Conservation (phyloP, 2,888 invertebrate genomes). For the Pegoplata infirma region DNA sequence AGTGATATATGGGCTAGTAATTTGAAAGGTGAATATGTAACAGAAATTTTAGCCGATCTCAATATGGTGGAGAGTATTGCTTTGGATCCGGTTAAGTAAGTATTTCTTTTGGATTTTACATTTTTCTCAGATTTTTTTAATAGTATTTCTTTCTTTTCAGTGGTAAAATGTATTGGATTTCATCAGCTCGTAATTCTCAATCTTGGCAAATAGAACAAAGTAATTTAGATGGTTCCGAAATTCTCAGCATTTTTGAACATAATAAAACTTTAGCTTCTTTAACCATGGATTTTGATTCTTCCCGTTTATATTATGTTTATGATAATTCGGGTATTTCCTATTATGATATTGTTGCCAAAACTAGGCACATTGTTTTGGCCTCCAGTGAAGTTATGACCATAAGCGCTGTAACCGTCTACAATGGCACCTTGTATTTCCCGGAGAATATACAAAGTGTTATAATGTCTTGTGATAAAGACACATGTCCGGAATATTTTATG, state of each 20-base stretch:
- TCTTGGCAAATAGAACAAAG: conserved; percentile 81
- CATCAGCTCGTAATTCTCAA: conserved; percentile 75
- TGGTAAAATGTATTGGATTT: conserved; percentile 81
- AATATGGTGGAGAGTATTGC: conserved; percentile 83
- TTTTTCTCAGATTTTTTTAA: background rate
- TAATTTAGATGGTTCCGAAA: conserved; percentile 83
- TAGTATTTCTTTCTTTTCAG: conserved; percentile 69
- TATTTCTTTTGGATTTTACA: conserved; percentile 9
- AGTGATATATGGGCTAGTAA: conserved; percentile 84
- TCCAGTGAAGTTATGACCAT: conserved; percentile 75
- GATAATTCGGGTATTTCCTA: conserved; percentile 80
- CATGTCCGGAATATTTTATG: conserved; percentile 77
- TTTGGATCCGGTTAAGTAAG: conserved; percentile 82
- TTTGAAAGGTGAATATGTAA: conserved; percentile 85
- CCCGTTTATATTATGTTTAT: conserved; percentile 87
- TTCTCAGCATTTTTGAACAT: conserved; percentile 72
- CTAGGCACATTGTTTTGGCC: conserved; percentile 69
- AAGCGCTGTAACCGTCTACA: conserved; percentile 84
- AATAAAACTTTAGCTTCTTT: conserved; percentile 79
- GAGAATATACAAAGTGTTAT: conserved; percentile 82
- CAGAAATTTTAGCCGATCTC: conserved; percentile 76
- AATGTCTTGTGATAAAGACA: conserved; percentile 82
- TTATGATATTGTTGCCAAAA: conserved; percentile 79
- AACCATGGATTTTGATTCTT: conserved; percentile 80
- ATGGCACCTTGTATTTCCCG: conserved; percentile 83